Evolutionary conservation across 2,113 vertebrate species (phyloP).

Genomic region (Oreocharis arfaki): DNA sequence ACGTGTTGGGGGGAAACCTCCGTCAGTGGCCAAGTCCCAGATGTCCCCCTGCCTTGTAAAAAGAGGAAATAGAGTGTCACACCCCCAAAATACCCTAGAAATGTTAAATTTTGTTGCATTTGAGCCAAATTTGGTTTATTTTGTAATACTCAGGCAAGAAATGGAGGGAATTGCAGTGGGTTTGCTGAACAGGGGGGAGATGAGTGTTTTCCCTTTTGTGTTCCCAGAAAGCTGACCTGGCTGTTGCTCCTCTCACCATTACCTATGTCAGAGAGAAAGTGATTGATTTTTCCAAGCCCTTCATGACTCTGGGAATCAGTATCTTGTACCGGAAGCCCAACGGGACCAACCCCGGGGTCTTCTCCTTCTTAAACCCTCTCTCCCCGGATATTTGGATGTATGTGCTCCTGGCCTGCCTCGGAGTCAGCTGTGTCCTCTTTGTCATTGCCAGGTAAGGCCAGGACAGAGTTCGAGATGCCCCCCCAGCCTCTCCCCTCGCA

Average conservation of each 20-base stretch:
- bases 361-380: slow-evolving; percentile 95
- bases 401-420: slow-evolving; percentile 92
- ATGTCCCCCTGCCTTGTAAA: not conserved
- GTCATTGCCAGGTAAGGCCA: slow-evolving; percentile 92
- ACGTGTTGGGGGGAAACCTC: not conserved
- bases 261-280: slow-evolving; percentile 97
- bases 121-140: not conserved
- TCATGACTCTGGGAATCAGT: slow-evolving; percentile 97
- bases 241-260: slow-evolving; percentile 95
- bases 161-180: not conserved
- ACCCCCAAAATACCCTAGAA: not conserved
- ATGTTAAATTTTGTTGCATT: not conserved
- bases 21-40: not conserved
- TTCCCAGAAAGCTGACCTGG: slow-evolving; percentile 92
- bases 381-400: slow-evolving; percentile 99
- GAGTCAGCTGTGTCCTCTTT: slow-evolving; percentile 97
- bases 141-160: not conserved
- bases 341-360: slow-evolving; percentile 94
- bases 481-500: not conserved
- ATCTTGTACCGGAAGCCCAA: slow-evolving; percentile 97
- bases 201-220: not conserved
- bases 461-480: not conserved
- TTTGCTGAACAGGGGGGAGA: not conserved
- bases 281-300: slow-evolving; percentile 98
- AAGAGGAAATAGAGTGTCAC: not conserved